A percentile compares a stretch with the other conserved stretches of the same genome.
phyloP scores from a whole-genome alignment of 2,113 vertebrate species.

The Hucho hucho region DNA sequence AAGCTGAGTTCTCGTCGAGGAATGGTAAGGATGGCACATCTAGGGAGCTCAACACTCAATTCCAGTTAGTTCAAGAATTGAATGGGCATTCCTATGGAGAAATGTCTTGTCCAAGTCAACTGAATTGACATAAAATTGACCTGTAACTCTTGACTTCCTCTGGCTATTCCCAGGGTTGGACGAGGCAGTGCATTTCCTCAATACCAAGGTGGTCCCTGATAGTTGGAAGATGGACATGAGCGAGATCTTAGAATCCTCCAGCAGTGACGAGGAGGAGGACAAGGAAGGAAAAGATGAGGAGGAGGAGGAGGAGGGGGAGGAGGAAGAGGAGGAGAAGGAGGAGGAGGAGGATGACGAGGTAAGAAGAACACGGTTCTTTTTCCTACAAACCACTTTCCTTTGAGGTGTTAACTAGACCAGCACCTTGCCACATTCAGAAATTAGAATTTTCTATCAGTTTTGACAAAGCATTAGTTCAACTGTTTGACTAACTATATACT shows the following conservation, averaged over 20 bases:
- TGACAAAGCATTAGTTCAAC: too few relatives aligned
- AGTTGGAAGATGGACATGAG: conserved; percentile 97
- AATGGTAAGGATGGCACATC: conserved; percentile 79
- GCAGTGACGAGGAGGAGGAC: conserved; percentile 86
- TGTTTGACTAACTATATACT: too few relatives aligned
- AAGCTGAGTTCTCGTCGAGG: conserved; percentile 76
- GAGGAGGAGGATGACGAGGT: conserved; percentile 75
- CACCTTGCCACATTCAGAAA: too few relatives aligned
- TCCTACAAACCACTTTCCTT: too few relatives aligned
- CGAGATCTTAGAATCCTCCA: conserved; percentile 95
- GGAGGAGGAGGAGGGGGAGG: conserved; percentile 77
- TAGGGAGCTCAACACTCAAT: background rate
- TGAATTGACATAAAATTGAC: too few relatives aligned
- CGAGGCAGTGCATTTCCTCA: conserved; percentile 81
- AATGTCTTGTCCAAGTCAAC: too few relatives aligned
- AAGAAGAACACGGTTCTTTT: too few relatives aligned
- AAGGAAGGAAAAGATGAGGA: conserved; percentile 80
- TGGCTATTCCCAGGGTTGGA: conserved; percentile 73
- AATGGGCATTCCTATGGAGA: background rate
- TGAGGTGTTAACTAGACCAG: too few relatives aligned
- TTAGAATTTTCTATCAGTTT: too few relatives aligned
- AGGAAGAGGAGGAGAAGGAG: conserved; percentile 77
- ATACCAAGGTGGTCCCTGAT: conserved; percentile 78
- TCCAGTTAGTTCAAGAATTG: background rate
- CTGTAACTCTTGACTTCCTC: background rate